phyloP scores from a whole-genome alignment of 2,888 invertebrate genomes.

The Callinectes sapidus region DNA sequence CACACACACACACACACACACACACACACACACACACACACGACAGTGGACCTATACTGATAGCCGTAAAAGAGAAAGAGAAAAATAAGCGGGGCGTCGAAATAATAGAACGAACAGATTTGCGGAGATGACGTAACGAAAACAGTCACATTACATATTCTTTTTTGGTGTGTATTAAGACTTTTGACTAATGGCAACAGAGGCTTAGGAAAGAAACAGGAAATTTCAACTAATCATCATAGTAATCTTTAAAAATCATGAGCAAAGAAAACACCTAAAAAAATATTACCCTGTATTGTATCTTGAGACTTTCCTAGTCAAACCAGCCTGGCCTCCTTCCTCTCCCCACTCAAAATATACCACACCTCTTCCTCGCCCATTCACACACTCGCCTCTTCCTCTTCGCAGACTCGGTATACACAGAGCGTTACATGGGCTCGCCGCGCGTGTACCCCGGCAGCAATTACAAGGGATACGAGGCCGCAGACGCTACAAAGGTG shows the following conservation, averaged over 20 bases:
- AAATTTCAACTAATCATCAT: no score
- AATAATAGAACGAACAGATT: no score
- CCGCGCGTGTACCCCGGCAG: conserved; percentile 79
- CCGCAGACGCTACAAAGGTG: conserved; percentile 86
- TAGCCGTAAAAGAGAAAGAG: no score
- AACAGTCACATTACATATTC: no score
- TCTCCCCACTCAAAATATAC: neutral
- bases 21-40: conserved; percentile 17
- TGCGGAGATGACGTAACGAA: no score
- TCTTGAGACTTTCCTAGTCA: neutral
- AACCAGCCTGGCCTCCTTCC: neutral
- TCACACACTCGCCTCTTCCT: neutral
- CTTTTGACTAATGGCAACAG: no score
- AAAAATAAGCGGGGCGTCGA: no score
- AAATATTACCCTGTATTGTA: neutral
- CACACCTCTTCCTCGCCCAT: neutral
- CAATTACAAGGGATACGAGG: conserved; percentile 84
- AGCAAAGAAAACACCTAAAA: no score
- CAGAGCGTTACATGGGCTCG: conserved; percentile 91
- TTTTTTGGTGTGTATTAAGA: neutral
- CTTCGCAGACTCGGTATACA: conserved; percentile 87
- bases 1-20: conserved; percentile 27
- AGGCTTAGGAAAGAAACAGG: no score
- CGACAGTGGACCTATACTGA: no score
- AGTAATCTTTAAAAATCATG: no score